Evolutionary conservation across 1,140 invertebrate species (phyloP), one percentile per base, ranked within the genome.

Genomic region (Cydia fagiglandana): DNA sequence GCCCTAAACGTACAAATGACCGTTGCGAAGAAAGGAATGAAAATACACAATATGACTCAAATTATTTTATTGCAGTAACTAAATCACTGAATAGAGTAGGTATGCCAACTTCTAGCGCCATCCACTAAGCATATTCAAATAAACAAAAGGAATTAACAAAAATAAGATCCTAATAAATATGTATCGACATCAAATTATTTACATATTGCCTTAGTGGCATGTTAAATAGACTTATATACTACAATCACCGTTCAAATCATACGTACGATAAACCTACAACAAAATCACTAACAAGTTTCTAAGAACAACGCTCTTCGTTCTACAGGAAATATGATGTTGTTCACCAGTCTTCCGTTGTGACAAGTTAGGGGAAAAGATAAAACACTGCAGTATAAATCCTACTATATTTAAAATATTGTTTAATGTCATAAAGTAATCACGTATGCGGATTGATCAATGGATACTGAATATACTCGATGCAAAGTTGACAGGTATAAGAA

Each of bases 21-120:
- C 64, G 64, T 61, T 30, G 56, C 73, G 68, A 80, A n/a, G 66
- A 73, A 53, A 66, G 68, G 74, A 81, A 34, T 74, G 76, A 86
- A 82, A 84, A 86, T 66, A 79, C 56, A 75, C 73, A 82, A 77
- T 61, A 80, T 82, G 82, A 88, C 86, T 81, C 82, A 88, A 89
- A 90, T 88, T 90, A 84, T 89, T 89, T 90, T 86, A 86, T 83
- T 88, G 80, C 82, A 86, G 83, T 86, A 83, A 89, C 87, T 91
- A 90, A 89, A 90, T 87, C 84, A 87, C 86, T 89, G 84, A 87
- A 84, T 82, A 84, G 81, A 85, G 80, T 24, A 24, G 24, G 24
- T 86, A 86, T 81, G 84, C 85, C 82, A 80, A 79, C 79, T 79
- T 87, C 80, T 83, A 83, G 81, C 83, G 82, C 82, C 81, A 81